Conservation (phyloP, 2,888 invertebrate genomes). For the Thymelicus lineola region DNA sequence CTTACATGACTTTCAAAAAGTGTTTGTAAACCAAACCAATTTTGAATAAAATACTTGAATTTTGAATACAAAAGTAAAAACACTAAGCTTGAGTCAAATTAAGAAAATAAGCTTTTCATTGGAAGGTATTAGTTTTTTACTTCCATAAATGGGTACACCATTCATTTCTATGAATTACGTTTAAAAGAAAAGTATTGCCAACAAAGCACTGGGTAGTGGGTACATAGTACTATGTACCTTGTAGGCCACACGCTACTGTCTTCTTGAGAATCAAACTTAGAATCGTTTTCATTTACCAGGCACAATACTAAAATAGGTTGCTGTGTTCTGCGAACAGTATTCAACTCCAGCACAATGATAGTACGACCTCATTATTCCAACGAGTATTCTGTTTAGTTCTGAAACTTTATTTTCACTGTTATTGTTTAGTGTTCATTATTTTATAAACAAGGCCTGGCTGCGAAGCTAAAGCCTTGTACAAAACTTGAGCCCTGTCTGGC, state of each 20-base stretch:
- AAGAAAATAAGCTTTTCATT: too few species aligned
- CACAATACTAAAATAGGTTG: neutral
- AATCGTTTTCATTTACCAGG: neutral
- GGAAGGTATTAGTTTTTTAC: neutral
- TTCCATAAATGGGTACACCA: neutral
- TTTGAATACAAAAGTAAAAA: too few species aligned
- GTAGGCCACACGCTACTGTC: neutral
- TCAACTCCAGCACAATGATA: constrained; percentile 19
- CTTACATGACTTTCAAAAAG: too few species aligned
- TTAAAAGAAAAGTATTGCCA: neutral
- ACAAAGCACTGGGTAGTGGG: neutral
- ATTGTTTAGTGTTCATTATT: constrained; percentile 26
- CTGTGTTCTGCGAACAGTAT: neutral
- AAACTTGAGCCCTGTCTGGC: neutral
- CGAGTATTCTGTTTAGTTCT: constrained; percentile 8
- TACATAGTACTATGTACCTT: neutral
- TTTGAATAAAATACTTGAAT: too few species aligned
- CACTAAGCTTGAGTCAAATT: too few species aligned
- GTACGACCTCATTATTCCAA: constrained; percentile 12
- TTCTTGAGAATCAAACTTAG: neutral
- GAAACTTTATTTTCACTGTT: constrained; percentile 13
- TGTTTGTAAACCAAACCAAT: too few species aligned
- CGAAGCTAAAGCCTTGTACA: neutral
- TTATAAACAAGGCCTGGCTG: constrained; percentile 7
- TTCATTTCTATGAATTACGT: neutral